Percentiles rank a stretch among this genome's conserved stretches.
Evolutionary conservation across 2,888 invertebrate species (phyloP).

Genomic region (Luperina nickerlii): DNA sequence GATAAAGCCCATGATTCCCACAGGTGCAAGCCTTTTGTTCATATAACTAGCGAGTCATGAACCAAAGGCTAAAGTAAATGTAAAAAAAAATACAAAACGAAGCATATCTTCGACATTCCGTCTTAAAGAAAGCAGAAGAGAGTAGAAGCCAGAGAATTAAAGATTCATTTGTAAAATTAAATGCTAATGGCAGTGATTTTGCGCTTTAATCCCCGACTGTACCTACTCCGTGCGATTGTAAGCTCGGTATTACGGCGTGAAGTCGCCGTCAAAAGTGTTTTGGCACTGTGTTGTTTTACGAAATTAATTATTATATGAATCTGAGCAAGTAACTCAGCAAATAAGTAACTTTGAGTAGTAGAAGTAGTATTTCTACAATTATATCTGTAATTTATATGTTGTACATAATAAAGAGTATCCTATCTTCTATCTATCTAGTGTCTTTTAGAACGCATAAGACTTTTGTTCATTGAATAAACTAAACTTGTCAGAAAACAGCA

Average conservation of each 20-base stretch:
- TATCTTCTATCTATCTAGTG: no score
- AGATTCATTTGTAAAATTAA: conserved; percentile 88
- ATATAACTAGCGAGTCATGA: neutral
- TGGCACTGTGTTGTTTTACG: neutral
- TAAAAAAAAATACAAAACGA: neutral
- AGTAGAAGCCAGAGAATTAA: conserved; percentile 83
- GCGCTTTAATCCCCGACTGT: conserved; percentile 81
- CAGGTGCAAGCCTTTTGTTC: no score
- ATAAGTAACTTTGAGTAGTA: no score
- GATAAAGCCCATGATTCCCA: no score
- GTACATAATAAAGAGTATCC: no score
- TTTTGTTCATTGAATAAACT: neutral
- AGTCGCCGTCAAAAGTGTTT: conserved; percentile 71
- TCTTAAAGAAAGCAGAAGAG: conserved; percentile 59
- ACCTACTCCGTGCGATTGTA: conserved; percentile 77
- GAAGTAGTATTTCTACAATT: no score
- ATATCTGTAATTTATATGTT: no score
- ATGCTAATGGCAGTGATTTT: conserved; percentile 86
- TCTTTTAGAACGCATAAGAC: neutral
- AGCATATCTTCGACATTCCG: conserved; percentile 16
- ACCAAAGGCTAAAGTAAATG: neutral
- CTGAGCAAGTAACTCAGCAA: neutral
- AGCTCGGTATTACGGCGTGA: conserved; percentile 77
- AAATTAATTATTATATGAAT: neutral
- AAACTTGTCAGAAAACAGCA: neutral